These are phyloP conservation scores for Loriculus beryllinus DNA, from an alignment of 2,797 vertebrate genomes.

Conservation along the genomic window DNA sequence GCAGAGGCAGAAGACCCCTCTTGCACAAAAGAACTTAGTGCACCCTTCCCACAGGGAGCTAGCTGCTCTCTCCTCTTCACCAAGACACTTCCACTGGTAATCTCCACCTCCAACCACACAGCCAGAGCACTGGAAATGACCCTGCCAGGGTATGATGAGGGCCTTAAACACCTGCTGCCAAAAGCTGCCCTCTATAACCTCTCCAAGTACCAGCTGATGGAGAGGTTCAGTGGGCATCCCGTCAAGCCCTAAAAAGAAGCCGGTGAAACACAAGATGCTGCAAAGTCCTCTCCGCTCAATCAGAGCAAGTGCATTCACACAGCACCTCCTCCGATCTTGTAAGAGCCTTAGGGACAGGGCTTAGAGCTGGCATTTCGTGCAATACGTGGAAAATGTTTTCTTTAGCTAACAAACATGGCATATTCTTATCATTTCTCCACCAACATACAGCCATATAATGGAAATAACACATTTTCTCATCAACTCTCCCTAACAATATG, in stretches of 20 bases:
- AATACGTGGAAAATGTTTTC: background rate
- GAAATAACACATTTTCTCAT: background rate
- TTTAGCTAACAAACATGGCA: background rate
- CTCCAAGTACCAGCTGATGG: background rate
- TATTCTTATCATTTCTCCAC: background rate
- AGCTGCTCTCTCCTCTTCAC: background rate
- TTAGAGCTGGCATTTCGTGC: background rate
- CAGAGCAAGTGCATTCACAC: background rate
- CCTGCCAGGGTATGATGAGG: background rate
- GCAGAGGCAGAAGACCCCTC: background rate
- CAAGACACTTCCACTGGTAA: background rate
- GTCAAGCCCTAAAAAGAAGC: background rate
- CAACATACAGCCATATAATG: background rate
- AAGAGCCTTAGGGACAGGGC: background rate
- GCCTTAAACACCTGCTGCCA: background rate
- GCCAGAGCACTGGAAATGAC: background rate
- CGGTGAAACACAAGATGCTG: background rate
- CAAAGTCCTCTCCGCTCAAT: background rate
- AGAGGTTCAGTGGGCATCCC: background rate
- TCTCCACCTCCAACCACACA: background rate
- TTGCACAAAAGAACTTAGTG: background rate
- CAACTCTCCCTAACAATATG: background rate
- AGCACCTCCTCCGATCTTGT: background rate
- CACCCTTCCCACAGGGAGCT: rapidly evolving
- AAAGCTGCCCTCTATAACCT: background rate